Base-by-base conservation (phyloP, 2,888 invertebrate genomes). In the Monoplex corrugatus region DNA sequence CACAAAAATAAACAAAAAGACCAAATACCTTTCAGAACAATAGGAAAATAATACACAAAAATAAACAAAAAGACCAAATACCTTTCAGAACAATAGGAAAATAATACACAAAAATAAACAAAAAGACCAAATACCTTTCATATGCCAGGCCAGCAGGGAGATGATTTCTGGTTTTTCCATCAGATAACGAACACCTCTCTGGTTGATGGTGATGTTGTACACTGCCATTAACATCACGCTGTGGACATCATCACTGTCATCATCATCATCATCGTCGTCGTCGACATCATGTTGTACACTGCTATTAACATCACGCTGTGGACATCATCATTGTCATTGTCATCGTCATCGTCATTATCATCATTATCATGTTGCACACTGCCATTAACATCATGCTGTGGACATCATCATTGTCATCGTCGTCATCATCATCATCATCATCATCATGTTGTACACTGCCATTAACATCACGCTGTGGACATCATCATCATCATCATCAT, bases 151-250 rank as follows among this genome's bases (percentile, higher is more conserved):
- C 40, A 94, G 87, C 13, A 94, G 89, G 0, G 91, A 90, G 57
- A 95, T 83, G 1, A 94, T 90, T 1, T 93, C 93, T 78, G 92
- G 90, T 89, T 93, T 93, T 43, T 92, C 89, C 75, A 91, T 91
- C 43, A 95, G 90, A 78, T 92, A 93, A 85, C 93, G 92, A 38
- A 94, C 90, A 2, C 94, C 95, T 87, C 93, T 95, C 91, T 94
- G 93, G 90, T 95, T 95, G 85, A 95, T 95, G 87, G 94, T 94
- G 45, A 94, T 84, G 89, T 95, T 95, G 91, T 94, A 95, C 78
- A 95, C 87, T 8, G 92, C 90, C 95, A 94, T 95, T 88, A 95
- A 78, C 80, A 95, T 92, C 86, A 95, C 90, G 75, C 95, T 95
- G 92, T n/a, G n/a, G n/a, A n/a, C n/a, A n/a, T n/a, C n/a, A n/a